Evolutionary conservation across 1,140 invertebrate species (phyloP).

Genomic region (Catajapyx aquilonaris): DNA sequence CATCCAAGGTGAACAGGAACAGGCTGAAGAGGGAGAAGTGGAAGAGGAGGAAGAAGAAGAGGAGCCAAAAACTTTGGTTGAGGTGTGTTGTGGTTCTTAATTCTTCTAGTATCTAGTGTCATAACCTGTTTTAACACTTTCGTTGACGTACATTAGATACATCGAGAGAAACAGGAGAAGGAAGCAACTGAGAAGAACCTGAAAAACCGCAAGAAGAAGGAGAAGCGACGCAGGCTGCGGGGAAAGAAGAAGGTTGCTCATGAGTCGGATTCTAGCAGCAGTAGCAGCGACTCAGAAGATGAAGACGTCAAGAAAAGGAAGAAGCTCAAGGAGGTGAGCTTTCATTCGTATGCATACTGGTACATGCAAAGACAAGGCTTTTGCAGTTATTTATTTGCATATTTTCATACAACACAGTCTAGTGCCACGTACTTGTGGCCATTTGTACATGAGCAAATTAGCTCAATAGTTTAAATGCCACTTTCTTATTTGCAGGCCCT

Average conservation of each 20-base stretch:
- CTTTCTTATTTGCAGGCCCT: too few relatives aligned
- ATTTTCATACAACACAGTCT: too few relatives aligned
- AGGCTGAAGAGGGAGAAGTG: slow-evolving; percentile 10
- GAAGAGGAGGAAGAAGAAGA: slow-evolving; percentile 20
- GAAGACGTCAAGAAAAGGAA: slow-evolving; percentile 20
- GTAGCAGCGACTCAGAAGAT: slow-evolving; percentile 12
- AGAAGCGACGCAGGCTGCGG: slow-evolving; percentile 26
- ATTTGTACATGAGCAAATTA: too few relatives aligned
- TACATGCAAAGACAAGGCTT: too few relatives aligned
- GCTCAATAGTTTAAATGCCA: too few relatives aligned
- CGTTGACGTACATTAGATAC: too few relatives aligned
- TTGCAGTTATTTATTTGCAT: too few relatives aligned
- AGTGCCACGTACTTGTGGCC: too few relatives aligned
- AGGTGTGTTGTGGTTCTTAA: too few relatives aligned
- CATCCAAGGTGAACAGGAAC: slow-evolving; percentile 3
- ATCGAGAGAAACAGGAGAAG: background rate
- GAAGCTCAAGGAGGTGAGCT: slow-evolving; percentile 9
- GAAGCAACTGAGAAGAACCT: slow-evolving; percentile 4
- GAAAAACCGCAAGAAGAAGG: slow-evolving; percentile 17
- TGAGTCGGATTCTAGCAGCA: slow-evolving; percentile 7
- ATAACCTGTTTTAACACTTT: too few relatives aligned
- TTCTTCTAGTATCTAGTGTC: too few relatives aligned
- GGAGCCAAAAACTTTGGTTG: slow-evolving; percentile 3
- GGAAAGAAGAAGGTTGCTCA: slow-evolving; percentile 21
- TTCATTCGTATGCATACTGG: too few relatives aligned